Percentiles rank a stretch among this genome's conserved stretches.
Evolutionary conservation across 2,888 invertebrate species (phyloP).

Genomic region (Chymomyza fuscimana): DNA sequence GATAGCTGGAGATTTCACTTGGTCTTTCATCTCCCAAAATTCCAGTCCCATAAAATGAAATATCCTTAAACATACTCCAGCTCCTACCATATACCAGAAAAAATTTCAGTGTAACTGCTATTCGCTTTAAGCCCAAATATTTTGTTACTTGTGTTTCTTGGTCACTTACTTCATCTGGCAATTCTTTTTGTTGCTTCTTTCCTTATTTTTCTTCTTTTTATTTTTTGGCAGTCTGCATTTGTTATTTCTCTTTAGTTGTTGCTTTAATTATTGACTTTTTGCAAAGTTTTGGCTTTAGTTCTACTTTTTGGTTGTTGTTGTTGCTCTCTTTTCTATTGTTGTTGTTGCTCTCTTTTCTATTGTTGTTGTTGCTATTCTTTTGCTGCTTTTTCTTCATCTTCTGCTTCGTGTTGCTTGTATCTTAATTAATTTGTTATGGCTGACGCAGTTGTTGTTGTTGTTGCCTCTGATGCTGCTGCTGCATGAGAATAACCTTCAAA

Average conservation of each 20-base stretch:
- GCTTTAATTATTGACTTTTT: constrained; percentile 63
- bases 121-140: neutral
- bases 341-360: too few species aligned
- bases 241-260: constrained; percentile 32
- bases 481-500: constrained; percentile 71
- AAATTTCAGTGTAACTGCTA: neutral
- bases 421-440: constrained; percentile 47
- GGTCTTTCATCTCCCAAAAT: too few species aligned
- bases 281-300: constrained; percentile 39
- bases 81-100: neutral
- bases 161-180: neutral
- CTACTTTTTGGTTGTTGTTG: constrained; percentile 10
- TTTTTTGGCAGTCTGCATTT: constrained; percentile 1
- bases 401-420: constrained; percentile 19
- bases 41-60: too few species aligned
- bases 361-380: too few species aligned
- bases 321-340: too few species aligned
- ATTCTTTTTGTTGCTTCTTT: neutral
- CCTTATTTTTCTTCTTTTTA: neutral
- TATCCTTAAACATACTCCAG: too few species aligned
- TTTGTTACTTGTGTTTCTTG: neutral
- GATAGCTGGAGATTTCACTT: too few species aligned
- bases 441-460: neutral
- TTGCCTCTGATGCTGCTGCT: constrained; percentile 23
- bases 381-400: neutral